Evolutionary conservation across 2,888 invertebrate species (phyloP).

Genomic region (Oscheius myriophilus): DNA sequence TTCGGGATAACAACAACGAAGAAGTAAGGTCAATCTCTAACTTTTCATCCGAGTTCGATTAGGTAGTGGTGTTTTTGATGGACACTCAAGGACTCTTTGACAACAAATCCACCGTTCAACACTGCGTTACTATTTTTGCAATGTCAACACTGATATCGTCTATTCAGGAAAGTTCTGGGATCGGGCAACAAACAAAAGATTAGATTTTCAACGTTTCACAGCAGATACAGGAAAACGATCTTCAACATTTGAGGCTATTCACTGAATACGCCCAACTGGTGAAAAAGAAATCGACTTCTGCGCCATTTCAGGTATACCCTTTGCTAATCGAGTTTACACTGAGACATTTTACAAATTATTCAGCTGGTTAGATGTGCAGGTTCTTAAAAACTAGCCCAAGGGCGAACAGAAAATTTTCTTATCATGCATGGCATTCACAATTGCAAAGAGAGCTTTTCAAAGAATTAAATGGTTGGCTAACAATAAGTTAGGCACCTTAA

Average conservation of each 20-base stretch:
- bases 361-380: too few species aligned
- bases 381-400: too few species aligned
- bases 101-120: conserved; percentile 92
- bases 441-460: too few species aligned
- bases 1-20: conserved; percentile 71
- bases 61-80: conserved; percentile 79
- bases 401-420: too few species aligned
- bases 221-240: conserved; percentile 94
- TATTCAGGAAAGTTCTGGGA: neutral
- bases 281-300: conserved; percentile 77
- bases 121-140: conserved; percentile 96
- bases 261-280: conserved; percentile 96
- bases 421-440: too few species aligned
- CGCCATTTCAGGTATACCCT: conserved; percentile 6
- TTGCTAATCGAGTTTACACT: too few species aligned
- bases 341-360: too few species aligned
- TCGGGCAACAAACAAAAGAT: conserved; percentile 70
- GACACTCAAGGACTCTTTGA: conserved; percentile 96
- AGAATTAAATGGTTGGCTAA: too few species aligned
- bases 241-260: conserved; percentile 90
- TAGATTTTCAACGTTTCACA: conserved; percentile 88
- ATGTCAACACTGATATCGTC: conserved; percentile 86
- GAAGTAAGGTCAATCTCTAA: conserved; percentile 58
- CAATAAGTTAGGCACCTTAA: too few species aligned
- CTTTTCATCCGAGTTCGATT: neutral